Evolutionary conservation across 2,888 invertebrate genomes (phyloP).

Genomic region (Lacanobia wlatinum): DNA sequence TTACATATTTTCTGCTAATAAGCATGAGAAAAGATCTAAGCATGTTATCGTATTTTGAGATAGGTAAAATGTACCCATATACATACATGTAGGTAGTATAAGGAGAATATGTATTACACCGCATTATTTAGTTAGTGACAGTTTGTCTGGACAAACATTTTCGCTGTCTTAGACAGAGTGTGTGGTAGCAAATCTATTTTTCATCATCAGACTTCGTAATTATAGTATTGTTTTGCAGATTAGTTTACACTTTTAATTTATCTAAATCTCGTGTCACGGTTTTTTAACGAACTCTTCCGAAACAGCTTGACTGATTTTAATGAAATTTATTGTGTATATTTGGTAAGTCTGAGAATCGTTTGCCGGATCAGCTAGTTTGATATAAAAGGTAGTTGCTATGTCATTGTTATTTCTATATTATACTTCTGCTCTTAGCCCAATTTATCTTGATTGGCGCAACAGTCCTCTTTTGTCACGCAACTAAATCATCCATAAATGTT

Average conservation of each 20-base stretch:
- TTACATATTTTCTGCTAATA: background rate
- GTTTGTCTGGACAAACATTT: constrained; percentile 15
- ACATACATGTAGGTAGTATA: background rate
- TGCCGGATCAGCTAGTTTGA: too few relatives aligned
- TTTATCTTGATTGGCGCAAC: background rate
- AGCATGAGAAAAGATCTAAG: background rate
- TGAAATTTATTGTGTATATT: too few relatives aligned
- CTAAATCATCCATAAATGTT: background rate
- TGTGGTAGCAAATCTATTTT: background rate
- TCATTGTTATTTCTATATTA: background rate
- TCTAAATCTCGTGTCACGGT: too few relatives aligned
- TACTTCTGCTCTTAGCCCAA: background rate
- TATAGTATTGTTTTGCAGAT: background rate
- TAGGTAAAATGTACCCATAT: background rate
- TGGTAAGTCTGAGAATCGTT: too few relatives aligned
- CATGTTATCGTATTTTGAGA: background rate
- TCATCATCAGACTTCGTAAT: background rate
- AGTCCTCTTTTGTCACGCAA: background rate
- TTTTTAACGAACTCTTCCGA: too few relatives aligned
- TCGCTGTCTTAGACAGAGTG: background rate
- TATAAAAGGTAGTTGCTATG: background rate
- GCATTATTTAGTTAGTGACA: constrained; percentile 5
- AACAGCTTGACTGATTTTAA: too few relatives aligned
- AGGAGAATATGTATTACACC: background rate
- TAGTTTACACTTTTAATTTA: background rate